Conservation (phyloP, 2,113 vertebrate species). For the Dinomys branickii region DNA sequence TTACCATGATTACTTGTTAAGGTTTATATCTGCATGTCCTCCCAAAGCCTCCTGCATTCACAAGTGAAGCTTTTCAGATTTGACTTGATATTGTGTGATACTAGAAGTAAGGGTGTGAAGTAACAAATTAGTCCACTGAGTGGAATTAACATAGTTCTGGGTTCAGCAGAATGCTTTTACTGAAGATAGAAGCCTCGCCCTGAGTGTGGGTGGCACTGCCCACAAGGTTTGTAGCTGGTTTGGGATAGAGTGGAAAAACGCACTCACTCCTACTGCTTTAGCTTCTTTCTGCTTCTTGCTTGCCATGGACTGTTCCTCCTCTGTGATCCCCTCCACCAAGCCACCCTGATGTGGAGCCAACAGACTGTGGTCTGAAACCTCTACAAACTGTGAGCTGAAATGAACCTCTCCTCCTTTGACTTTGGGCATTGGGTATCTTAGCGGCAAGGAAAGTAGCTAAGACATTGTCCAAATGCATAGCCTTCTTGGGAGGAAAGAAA, state of each 20-base stretch:
- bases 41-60: not conserved
- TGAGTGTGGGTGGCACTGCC: not conserved
- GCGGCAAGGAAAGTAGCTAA: not conserved
- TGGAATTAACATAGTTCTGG: not conserved
- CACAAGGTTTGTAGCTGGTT: not conserved
- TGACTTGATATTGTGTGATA: not conserved
- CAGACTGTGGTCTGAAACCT: not conserved
- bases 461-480: not conserved
- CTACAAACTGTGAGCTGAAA: not conserved
- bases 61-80: not conserved
- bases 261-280: not conserved
- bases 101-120: not conserved
- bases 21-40: not conserved
- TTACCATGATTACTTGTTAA: not conserved
- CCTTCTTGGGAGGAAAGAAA: not conserved
- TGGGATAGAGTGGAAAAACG: not conserved
- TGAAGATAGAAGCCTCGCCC: not conserved
- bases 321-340: not conserved
- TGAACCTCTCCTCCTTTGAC: not conserved
- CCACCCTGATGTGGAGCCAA: not conserved
- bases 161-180: not conserved
- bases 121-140: not conserved
- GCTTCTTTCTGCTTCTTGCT: not conserved
- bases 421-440: not conserved
- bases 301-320: not conserved